Base-by-base conservation (phyloP, 2,797 vertebrate genomes). In the Meda fulgida region DNA sequence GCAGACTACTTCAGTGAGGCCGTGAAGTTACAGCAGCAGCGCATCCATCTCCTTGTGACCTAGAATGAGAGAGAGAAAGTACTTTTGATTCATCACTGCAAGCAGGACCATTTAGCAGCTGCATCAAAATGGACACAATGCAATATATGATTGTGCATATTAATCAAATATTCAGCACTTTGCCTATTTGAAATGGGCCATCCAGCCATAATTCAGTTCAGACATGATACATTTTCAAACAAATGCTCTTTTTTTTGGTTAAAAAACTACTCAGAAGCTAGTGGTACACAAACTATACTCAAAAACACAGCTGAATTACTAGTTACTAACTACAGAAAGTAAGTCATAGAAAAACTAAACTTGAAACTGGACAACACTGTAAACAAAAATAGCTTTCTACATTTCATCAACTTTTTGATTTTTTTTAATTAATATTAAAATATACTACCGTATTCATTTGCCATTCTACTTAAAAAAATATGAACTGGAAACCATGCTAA, bases 1-100 rank as follows among this genome's bases (percentile, higher is more conserved):
- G 85, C 89, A 90, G 87, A 87, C 72, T 72, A 18, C 65, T 70
- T 79, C 66, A 46, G 78, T 80, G 46, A 79, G 66, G 60, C 72
- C 0, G 31, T 60, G 40, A 36, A 81, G 75, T 75, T 82, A 79
- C 77, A 51, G 80, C 76, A 77, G 77, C 80, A 84, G 67, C 7
- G 29, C 48, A 84, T 87, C 34, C 48, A 81, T 89, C 85, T 89
- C 48, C 55, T 43, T 19, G 31, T 84, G 70, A 85, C 63, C 23
- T 46, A 43, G 79, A 60, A 29, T 48, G 40, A 26, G 53, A 16
- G 73, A 81, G 29, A 69, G 77, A 80, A 71, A 69, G 72, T 43
- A 51, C 60, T 34, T 48, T 69, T 67, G 70, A 66, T 79, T 80
- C 63, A 80, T 69, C 81, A 80, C 23, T 65, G 34, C 21, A 48